Conservation (phyloP, 2,888 invertebrate genomes). For the Mellilla xanthometata region DNA sequence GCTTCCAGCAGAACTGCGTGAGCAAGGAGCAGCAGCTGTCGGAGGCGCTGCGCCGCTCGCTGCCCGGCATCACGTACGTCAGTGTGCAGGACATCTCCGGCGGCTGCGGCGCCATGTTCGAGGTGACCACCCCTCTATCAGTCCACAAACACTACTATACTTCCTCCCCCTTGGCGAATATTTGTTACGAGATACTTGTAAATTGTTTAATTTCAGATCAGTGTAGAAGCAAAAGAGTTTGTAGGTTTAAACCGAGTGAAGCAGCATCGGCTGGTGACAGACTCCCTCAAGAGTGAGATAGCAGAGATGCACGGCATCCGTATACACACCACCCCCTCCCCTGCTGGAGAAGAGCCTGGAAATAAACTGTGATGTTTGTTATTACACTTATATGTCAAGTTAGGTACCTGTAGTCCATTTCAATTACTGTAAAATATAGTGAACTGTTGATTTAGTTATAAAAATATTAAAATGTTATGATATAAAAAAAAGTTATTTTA, state of each 20-base stretch:
- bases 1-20: constrained; percentile 58
- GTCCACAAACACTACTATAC: no score
- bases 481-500: no score
- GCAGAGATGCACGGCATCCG: constrained; percentile 92
- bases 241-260: constrained; percentile 86
- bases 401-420: constrained; percentile 1
- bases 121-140: constrained; percentile 62
- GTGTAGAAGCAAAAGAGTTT: constrained; percentile 87
- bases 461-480: background rate
- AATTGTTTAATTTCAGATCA: constrained; percentile 56
- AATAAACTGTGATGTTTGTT: constrained; percentile 24
- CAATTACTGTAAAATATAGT: constrained; percentile 1
- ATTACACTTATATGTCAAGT: constrained; percentile 26
- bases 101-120: constrained; percentile 92
- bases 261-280: constrained; percentile 88
- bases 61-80: constrained; percentile 85
- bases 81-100: constrained; percentile 89
- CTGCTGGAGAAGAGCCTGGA: constrained; percentile 20
- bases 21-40: constrained; percentile 66
- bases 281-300: constrained; percentile 88
- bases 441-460: background rate
- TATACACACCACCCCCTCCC: constrained; percentile 85
- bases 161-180: no score
- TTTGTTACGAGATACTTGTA: no score
- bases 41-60: constrained; percentile 55